Evolutionary conservation across 1,140 invertebrate species (phyloP), one percentile per base, ranked within the genome.

Genomic region (Chrysomallon squamiferum): DNA sequence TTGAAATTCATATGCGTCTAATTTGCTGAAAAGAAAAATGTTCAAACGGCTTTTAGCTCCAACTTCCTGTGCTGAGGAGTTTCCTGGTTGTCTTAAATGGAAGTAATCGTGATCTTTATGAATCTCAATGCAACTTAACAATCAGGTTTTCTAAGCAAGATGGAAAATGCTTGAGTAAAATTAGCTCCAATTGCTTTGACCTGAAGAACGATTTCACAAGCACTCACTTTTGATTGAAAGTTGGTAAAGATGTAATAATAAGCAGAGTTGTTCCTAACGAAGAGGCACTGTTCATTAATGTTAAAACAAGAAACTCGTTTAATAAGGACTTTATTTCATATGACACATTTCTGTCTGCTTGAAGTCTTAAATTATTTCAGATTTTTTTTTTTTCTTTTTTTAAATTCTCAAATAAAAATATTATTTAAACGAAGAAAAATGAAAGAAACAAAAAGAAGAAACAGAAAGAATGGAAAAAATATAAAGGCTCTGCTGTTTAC

Each of bases 101-200:
- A 54, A 54, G 50, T 54, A 54, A 54, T 29, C 50, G 50, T 30
- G 15, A 54, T 54, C 50, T 54, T 29, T 54, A 54, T 54, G 50
- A 54, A 20, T 30, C 22, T 54, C 22, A 54, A 54, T 30, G 50
- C 50, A 54, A 54, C 50, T 54, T 54, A 54, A 54, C 50, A 54
- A 54, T 54, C 50, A 27, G 22, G n/a, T 54, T 54, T 27, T 54
- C 29, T 30, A 20, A 54, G 22, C 50, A 54, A 27, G 29, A 30
- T 20, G 50, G 50, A 54, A 54, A 54, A 30, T 54, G 50, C 50
- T 54, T 54, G 50, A 54, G 22, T 54, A 54, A 54, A n/a, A 54
- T 54, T 54, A 54, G 50, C 29, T 54, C 50, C 50, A 54, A 54
- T 54, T 54, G 50, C 50, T 54, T 54, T 54, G 50, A 54, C 50